Conservation (phyloP, 1,140 invertebrate genomes). For the Notospermus geniculatus region DNA sequence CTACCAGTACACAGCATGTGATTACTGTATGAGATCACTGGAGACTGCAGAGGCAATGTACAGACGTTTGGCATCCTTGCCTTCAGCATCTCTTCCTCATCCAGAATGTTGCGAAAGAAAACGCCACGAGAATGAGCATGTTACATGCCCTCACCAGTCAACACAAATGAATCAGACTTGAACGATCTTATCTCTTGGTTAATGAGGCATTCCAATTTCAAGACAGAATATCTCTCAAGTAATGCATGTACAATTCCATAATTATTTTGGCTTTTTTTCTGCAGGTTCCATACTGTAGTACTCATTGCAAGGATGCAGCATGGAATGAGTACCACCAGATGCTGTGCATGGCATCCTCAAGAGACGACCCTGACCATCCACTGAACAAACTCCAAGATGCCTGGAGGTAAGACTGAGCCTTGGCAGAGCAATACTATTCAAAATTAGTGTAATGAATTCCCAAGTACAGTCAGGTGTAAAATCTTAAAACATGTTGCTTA, state of each 20-base stretch:
- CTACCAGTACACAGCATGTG: slow-evolving; percentile 84
- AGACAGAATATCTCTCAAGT: too few relatives aligned
- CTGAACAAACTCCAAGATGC: slow-evolving; percentile 74
- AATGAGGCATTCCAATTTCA: too few relatives aligned
- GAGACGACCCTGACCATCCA: slow-evolving; percentile 68
- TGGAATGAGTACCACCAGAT: slow-evolving; percentile 74
- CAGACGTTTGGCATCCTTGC: slow-evolving; percentile 68
- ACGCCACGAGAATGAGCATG: slow-evolving; percentile 58
- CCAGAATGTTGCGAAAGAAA: slow-evolving; percentile 70
- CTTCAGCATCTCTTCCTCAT: slow-evolving; percentile 70
- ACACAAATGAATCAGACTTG: too few relatives aligned
- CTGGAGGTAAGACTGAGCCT: slow-evolving; percentile 72
- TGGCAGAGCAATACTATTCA: neutral
- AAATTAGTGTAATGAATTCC: neutral
- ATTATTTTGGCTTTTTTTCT: slow-evolving; percentile 25
- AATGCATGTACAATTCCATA: too few relatives aligned
- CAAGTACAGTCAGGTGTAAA: slow-evolving; percentile 3
- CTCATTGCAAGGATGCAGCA: slow-evolving; percentile 70
- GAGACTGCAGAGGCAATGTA: slow-evolving; percentile 86
- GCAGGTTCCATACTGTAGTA: slow-evolving; percentile 73
- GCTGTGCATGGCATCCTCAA: slow-evolving; percentile 65
- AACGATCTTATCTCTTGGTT: too few relatives aligned
- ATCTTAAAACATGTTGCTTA: too few relatives aligned
- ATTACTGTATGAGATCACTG: slow-evolving; percentile 82
- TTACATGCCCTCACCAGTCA: slow-evolving; percentile 70